phyloP scores from a whole-genome alignment of 1,140 invertebrate genomes.

The Panulirus ornatus region DNA sequence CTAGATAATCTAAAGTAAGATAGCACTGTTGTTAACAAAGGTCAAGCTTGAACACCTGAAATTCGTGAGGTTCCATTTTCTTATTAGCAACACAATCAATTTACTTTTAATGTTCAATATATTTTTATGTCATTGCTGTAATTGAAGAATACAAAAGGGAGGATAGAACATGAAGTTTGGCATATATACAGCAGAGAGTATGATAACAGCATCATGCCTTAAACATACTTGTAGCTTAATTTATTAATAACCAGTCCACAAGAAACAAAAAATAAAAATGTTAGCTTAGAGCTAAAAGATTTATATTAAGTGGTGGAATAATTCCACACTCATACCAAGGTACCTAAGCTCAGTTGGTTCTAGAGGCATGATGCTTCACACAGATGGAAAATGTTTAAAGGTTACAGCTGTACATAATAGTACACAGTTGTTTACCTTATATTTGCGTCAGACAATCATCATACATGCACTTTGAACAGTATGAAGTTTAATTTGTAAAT shows the following conservation, averaged over 20 bases:
- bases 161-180: conserved; percentile 22
- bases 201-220: conserved; percentile 40
- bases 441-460: conserved; percentile 31
- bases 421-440: background rate
- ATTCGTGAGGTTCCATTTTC: background rate
- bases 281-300: conserved; percentile 2
- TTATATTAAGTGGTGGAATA: background rate
- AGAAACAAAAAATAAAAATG: conserved; percentile 27
- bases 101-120: background rate
- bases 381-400: conserved; percentile 14
- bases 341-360: conserved; percentile 14
- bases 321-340: conserved; percentile 22
- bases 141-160: background rate
- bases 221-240: conserved; percentile 25
- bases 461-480: conserved; percentile 44
- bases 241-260: conserved; percentile 14
- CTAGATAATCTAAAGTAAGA: background rate
- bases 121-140: no score
- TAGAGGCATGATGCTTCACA: conserved; percentile 56
- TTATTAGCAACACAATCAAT: background rate
- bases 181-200: conserved; percentile 61
- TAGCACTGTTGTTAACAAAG: background rate
- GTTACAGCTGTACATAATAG: background rate
- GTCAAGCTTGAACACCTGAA: background rate
- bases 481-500: conserved; percentile 9